Conservation (phyloP, 2,113 vertebrate genomes). For the Odocoileus hemionus region DNA sequence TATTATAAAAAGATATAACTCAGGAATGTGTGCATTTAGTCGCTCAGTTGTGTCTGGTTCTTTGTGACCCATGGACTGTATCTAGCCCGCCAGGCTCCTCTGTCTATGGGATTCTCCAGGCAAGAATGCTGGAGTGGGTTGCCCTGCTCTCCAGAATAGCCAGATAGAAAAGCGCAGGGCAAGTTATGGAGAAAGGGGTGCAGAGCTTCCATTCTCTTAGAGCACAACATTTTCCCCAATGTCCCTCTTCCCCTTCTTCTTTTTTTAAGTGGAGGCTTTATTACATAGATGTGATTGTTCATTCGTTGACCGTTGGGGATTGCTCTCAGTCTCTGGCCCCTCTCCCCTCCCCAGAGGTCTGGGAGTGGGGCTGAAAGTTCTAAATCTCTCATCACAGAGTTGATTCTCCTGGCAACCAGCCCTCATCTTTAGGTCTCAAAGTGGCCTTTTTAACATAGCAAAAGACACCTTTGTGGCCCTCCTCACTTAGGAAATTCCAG, state of each 20-base stretch:
- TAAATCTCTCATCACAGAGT: not conserved
- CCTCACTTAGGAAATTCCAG: not conserved
- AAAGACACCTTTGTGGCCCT: not conserved
- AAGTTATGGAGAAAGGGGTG: not conserved
- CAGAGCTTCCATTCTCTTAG: not conserved
- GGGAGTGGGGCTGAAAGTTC: not conserved
- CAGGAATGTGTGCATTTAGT: not conserved
- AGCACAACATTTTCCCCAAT: not conserved
- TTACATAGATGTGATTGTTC: not conserved
- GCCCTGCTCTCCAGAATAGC: not conserved
- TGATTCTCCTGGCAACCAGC: not conserved
- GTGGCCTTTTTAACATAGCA: not conserved
- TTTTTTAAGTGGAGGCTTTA: not conserved
- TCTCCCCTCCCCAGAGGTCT: not conserved
- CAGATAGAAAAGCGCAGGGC: not conserved
- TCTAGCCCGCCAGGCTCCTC: not conserved
- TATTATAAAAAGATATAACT: not conserved
- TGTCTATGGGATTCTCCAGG: not conserved
- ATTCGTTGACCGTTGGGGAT: not conserved
- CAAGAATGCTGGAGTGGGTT: not conserved
- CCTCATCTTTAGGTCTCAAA: not conserved
- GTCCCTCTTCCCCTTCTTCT: not conserved
- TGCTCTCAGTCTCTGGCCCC: not conserved
- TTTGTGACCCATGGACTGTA: not conserved
- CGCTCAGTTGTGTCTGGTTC: accelerated